Base-by-base conservation (phyloP, 2,888 invertebrate genomes). In the Protula sp. region DNA sequence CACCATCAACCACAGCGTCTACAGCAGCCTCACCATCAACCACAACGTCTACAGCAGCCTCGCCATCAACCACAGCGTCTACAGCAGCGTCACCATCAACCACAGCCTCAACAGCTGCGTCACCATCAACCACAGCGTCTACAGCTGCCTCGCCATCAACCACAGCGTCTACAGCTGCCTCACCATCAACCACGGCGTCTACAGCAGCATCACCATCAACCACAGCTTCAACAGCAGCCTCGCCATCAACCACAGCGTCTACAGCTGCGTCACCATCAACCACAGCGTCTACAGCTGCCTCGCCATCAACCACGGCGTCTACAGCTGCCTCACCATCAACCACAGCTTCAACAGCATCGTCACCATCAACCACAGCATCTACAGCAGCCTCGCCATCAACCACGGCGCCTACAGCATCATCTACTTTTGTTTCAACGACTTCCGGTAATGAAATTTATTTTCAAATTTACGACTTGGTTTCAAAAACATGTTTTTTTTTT, bases 381-480 rank as follows among this genome's bases (percentile, higher is more conserved):
- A 30, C 56, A 3, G 24, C 56, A 56, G 22, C 56, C 2, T 22
- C 56, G 48, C 5, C 56, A 48, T 9, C 56, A 56, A 29, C 51
- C 1, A 30, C 57, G 1, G 3, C 57, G 2, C n/a, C 60, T 27
- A 53, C 61, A 61, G 61, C 61, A 55, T 55, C 61, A 61, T 55
- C 60, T 38, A 31, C 61, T 54, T 55, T 38, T 52, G 55, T 60
- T 54, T 61, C 60, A 55, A 51, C 60, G 45, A 60, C 60, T 38
- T 61, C 61, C 28, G n/a, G n/a, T n/a, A n/a, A n/a, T n/a, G n/a
- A n/a, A n/a, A n/a, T n/a, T n/a, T n/a, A n/a, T n/a, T n/a, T n/a
- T n/a, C n/a, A n/a, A n/a, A n/a, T n/a, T n/a, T n/a, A n/a, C n/a
- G n/a, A n/a, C n/a, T n/a, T n/a, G n/a, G n/a, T n/a, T n/a, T n/a